Conservation (phyloP, 2,888 invertebrate species). For the Trissoscelio sp. region DNA sequence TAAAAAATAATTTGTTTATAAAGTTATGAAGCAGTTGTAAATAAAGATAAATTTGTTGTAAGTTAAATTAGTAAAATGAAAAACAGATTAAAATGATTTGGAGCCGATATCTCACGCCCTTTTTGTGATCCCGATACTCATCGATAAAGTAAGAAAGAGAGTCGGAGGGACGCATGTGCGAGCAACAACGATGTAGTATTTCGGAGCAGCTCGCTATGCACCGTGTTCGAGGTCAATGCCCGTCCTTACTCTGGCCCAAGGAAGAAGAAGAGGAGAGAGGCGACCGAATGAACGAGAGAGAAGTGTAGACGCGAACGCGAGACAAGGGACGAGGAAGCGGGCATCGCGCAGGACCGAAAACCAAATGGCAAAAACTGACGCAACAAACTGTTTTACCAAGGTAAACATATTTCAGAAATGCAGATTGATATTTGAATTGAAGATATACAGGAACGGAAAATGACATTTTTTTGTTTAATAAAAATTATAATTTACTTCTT, state of each 20-base stretch:
- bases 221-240: conserved; percentile 83
- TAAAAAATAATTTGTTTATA: too few species aligned
- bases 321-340: conserved; percentile 71
- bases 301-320: conserved; percentile 72
- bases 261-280: conserved; percentile 76
- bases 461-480: too few species aligned
- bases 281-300: conserved; percentile 67
- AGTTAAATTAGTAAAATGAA: conserved; percentile 9
- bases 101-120: conserved; percentile 63
- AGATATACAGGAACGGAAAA: too few species aligned
- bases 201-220: conserved; percentile 78
- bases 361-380: conserved; percentile 53
- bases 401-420: conserved; percentile 58
- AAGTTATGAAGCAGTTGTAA: too few species aligned
- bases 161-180: conserved; percentile 77
- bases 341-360: conserved; percentile 65
- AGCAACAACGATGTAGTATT: conserved; percentile 79
- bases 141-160: conserved; percentile 70
- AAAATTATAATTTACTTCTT: too few species aligned
- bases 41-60: too few species aligned
- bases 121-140: conserved; percentile 60
- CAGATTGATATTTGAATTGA: conserved; percentile 31
- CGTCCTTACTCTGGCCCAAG: conserved; percentile 83
- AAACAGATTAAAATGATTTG: conserved; percentile 26
- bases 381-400: conserved; percentile 63